Evolutionary conservation across 2,888 invertebrate species (phyloP).

Genomic region (Pecten maximus): DNA sequence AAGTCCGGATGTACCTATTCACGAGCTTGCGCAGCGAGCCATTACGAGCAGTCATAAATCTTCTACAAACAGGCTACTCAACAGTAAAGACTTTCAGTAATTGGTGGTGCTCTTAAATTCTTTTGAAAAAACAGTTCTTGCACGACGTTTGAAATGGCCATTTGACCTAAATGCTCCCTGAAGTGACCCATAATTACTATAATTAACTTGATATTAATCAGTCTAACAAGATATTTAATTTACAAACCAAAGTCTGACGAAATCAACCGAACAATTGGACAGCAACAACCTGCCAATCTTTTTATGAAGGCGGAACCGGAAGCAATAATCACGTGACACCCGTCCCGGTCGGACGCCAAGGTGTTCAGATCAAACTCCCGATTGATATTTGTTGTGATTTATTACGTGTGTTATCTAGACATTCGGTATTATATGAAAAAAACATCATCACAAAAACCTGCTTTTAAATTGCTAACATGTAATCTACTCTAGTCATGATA

Average conservation of each 20-base stretch:
- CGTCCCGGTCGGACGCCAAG: conserved; percentile 13
- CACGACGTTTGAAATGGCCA: conserved; percentile 51
- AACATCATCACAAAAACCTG: not conserved
- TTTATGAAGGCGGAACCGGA: not conserved
- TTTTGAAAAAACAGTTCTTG: conserved; percentile 47
- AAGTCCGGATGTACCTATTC: conserved; percentile 11
- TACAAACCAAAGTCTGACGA: conserved; percentile 42
- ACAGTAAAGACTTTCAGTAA: conserved; percentile 43
- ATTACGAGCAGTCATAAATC: conserved; percentile 38
- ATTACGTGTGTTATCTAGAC: not conserved
- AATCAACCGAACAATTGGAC: conserved; percentile 13
- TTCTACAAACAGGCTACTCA: conserved; percentile 17
- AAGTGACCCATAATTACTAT: conserved; percentile 52
- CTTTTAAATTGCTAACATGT: not conserved
- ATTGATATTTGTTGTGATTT: not conserved
- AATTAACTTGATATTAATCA: conserved; percentile 56
- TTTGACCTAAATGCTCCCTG: conserved; percentile 52
- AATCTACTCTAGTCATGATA: not conserved
- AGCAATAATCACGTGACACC: conserved; percentile 31
- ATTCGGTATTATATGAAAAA: not conserved
- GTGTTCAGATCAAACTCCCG: not conserved
- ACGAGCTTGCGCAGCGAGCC: conserved; percentile 24
- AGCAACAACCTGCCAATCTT: conserved; percentile 29
- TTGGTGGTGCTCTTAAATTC: conserved; percentile 42
- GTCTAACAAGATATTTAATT: conserved; percentile 54